Evolutionary conservation across 2,888 invertebrate genomes (phyloP).

Genomic region (Euphydryas editha): DNA sequence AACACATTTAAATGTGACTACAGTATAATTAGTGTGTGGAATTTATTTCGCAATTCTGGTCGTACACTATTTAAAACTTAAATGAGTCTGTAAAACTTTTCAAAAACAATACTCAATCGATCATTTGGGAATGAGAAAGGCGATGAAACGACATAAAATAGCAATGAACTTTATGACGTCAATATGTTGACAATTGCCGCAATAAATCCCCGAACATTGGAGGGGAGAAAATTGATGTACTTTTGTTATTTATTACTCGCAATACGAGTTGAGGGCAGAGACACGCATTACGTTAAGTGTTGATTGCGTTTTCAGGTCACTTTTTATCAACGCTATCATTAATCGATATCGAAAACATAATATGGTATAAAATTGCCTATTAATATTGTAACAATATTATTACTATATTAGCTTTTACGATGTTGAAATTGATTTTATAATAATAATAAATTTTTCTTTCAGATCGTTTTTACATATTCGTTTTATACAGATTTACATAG

Average conservation of each 20-base stretch:
- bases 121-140: background rate
- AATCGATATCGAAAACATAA: no score
- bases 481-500: no score
- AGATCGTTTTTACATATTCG: no score
- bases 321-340: background rate
- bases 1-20: no score
- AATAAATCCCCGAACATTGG: conserved; percentile 15
- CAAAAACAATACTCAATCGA: background rate
- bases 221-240: conserved; percentile 10
- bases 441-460: no score
- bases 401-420: no score
- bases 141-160: conserved; percentile 19
- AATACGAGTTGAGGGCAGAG: background rate
- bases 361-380: no score
- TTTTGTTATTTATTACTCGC: background rate
- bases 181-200: conserved; percentile 19
- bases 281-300: background rate
- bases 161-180: conserved; percentile 26
- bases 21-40: no score
- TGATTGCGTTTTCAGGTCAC: background rate
- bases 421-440: no score
- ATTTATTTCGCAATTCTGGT: no score
- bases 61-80: no score
- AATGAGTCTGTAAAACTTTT: background rate
- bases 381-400: no score